Evolutionary conservation across 1,140 invertebrate genomes (phyloP).

Genomic region (Pinna nobilis): DNA sequence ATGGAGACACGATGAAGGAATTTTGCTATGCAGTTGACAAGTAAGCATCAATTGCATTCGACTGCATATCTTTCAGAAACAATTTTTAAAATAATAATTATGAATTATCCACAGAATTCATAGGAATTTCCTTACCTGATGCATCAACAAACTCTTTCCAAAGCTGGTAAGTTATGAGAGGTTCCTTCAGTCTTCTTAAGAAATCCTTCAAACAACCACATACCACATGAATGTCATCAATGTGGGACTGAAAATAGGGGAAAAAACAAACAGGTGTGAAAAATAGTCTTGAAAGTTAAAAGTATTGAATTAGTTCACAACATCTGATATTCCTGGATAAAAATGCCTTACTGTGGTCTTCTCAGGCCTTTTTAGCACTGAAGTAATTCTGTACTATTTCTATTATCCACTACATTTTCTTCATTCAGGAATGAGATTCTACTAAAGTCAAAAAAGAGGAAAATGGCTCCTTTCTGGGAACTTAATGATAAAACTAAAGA

Average conservation of each 20-base stretch:
- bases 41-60: constrained; percentile 61
- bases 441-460: too few relatives aligned
- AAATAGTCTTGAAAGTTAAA: not conserved
- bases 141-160: constrained; percentile 88
- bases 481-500: too few relatives aligned
- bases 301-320: not conserved
- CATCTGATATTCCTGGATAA: too few relatives aligned
- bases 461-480: too few relatives aligned
- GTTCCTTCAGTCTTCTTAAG: constrained; percentile 86
- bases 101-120: not conserved
- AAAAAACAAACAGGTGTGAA: not conserved
- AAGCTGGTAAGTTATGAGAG: constrained; percentile 84
- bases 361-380: too few relatives aligned
- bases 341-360: too few relatives aligned
- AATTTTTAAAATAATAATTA: not conserved
- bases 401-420: too few relatives aligned
- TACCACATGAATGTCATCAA: constrained; percentile 85
- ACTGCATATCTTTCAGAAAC: not conserved
- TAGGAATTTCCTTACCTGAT: constrained; percentile 72
- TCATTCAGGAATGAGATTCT: too few relatives aligned
- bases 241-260: constrained; percentile 59
- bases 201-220: constrained; percentile 93
- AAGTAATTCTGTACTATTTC: too few relatives aligned
- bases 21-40: constrained; percentile 87
- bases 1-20: too few relatives aligned